These are phyloP conservation scores for Spea bombifrons DNA, from an alignment of 2,113 vertebrate genomes.

Conservation along the genomic window DNA sequence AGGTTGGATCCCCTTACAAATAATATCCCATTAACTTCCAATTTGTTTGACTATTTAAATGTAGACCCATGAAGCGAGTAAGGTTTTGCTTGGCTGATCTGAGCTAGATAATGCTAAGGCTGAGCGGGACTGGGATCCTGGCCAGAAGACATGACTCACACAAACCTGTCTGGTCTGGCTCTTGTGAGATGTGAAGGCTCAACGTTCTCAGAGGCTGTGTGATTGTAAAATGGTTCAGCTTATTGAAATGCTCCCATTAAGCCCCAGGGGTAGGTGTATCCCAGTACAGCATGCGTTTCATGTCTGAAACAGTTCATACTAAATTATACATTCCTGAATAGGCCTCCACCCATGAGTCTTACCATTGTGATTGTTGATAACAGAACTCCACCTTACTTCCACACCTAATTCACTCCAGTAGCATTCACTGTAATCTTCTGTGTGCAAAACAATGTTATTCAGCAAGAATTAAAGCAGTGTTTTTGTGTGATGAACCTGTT, in stretches of 20 bases:
- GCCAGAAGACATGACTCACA: background rate
- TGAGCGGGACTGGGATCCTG: too few relatives aligned
- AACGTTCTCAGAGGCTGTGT: constrained; percentile 53
- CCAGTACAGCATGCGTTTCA: constrained; percentile 41
- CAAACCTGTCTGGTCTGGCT: background rate
- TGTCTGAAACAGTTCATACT: constrained; percentile 22
- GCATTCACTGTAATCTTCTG: too few relatives aligned
- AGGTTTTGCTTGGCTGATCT: background rate
- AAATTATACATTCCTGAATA: constrained; percentile 20
- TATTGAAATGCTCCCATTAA: constrained; percentile 51
- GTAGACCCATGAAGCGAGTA: background rate
- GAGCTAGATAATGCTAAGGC: background rate
- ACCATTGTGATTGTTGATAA: background rate
- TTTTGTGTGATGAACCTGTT: too few relatives aligned
- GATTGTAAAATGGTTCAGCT: constrained; percentile 50
- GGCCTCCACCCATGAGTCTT: background rate
- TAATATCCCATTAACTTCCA: background rate
- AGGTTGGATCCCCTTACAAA: too few relatives aligned
- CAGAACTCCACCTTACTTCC: too few relatives aligned
- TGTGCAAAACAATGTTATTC: too few relatives aligned
- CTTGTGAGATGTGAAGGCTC: constrained; percentile 35
- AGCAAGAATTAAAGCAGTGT: too few relatives aligned
- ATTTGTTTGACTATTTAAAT: background rate
- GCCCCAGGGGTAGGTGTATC: constrained; percentile 43
- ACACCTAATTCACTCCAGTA: too few relatives aligned